Evolutionary conservation across 2,113 vertebrate species (phyloP), one percentile per base, ranked within the genome.

Genomic region (Artemisiospiza belli): DNA sequence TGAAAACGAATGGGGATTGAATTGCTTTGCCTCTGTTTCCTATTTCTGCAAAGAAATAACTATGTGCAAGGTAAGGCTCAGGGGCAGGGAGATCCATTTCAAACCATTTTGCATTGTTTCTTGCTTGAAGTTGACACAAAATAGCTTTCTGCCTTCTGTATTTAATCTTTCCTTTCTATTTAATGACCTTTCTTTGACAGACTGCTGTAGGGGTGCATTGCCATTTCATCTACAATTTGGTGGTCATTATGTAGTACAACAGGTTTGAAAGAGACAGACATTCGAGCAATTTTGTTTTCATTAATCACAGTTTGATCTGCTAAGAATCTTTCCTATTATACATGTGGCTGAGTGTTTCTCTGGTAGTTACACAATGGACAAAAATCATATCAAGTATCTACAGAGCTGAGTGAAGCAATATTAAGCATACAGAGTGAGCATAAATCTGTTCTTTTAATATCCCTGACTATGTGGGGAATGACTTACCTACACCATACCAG

Each of bases 1-100:
- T 98, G 96, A 98, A 98, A 98, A 98, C 99, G 98, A 98, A 99
- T 99, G 99, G 99, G 99, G 99, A 98, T 98, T 98, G 97, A 98
- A 97, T 98, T 99, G 97, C 97, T 99, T 93, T 98, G 97, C 98
- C 98, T 99, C 95, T 96, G 98, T 97, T 96, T 99, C 98, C 98
- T 99, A 90, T 96, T 98, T 95, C 98, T 98, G 87, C 98, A 98
- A 97, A 99, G 98, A 98, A 98, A 98, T 97, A 96, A 96, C 97
- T 94, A 96, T 94, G 99, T 98, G 91, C 98, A 98, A 98, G 99
- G 99, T 99, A 99, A 99, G 99, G 77, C 57, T 66, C 12, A 37
- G 54, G 41, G 77, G 55, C 52, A 93, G 68, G 86, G 90, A 16
- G 5, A 72, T 68, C 39, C 15, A 28, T 96, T 96, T 90, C 76